phyloP scores from a whole-genome alignment of 2,888 invertebrate genomes.

The Oscheius onirici region DNA sequence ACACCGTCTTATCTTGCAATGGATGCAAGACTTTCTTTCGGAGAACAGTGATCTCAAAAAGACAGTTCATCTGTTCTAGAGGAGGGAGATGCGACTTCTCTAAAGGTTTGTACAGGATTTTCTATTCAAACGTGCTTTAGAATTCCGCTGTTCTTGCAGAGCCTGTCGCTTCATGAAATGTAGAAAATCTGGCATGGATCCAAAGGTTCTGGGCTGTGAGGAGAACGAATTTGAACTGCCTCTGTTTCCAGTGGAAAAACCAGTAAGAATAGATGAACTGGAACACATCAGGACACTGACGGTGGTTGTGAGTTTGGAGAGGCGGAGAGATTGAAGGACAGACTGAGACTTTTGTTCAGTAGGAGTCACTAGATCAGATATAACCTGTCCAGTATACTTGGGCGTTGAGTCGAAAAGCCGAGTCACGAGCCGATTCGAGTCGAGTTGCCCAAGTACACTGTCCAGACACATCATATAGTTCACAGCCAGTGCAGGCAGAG shows the following conservation, averaged over 20 bases:
- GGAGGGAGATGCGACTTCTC: conserved; percentile 55
- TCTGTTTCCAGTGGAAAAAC: not conserved
- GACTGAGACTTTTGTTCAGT: too few relatives aligned
- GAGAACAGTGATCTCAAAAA: conserved; percentile 49
- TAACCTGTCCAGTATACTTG: too few relatives aligned
- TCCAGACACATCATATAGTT: too few relatives aligned
- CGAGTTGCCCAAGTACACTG: too few relatives aligned
- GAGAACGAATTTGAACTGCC: too few relatives aligned
- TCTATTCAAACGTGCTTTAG: conserved; percentile 34
- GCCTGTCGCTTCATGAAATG: conserved; percentile 58
- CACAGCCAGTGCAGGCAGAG: too few relatives aligned
- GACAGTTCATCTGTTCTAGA: conserved; percentile 50
- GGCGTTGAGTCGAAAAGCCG: too few relatives aligned
- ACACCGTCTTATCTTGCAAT: conserved; percentile 59
- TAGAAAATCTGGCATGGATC: conserved; percentile 53
- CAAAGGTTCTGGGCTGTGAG: not conserved
- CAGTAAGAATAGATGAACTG: not conserved
- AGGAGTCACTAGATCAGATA: too few relatives aligned
- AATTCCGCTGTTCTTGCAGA: conserved; percentile 58
- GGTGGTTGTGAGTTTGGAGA: not conserved
- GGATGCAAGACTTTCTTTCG: conserved; percentile 63
- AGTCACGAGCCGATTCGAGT: too few relatives aligned
- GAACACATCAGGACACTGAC: not conserved
- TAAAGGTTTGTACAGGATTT: conserved; percentile 52
- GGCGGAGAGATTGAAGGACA: not conserved